Conservation (phyloP, 92 coral and sea anemone species). For the Diadumene lineata region DNA sequence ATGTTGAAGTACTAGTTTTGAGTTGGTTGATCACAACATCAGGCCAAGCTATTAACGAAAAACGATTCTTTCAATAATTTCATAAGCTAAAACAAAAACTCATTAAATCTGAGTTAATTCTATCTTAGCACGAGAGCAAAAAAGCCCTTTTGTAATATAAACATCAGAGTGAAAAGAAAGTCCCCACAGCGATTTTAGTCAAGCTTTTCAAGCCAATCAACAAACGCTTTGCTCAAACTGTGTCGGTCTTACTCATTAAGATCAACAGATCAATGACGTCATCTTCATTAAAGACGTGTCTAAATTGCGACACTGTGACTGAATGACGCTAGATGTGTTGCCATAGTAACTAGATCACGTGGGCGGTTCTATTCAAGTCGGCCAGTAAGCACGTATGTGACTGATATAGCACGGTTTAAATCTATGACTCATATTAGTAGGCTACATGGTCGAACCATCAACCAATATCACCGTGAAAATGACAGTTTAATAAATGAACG, state of each 20-base stretch:
- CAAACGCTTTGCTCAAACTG: not conserved
- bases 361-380: slow-evolving; percentile 4
- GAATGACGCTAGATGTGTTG: slow-evolving; percentile 1
- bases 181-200: not conserved
- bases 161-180: not conserved
- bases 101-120: slow-evolving; percentile 10
- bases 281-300: slow-evolving; percentile 17
- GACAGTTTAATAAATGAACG: slow-evolving; percentile 19
- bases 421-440: not conserved
- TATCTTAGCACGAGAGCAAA: not conserved
- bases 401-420: not conserved
- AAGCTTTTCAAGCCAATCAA: not conserved
- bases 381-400: slow-evolving; percentile 4
- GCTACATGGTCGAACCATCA: not conserved
- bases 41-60: not conserved
- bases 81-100: not conserved
- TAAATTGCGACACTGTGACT: not conserved
- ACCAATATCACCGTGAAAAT: slow-evolving; percentile 2
- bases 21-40: not conserved
- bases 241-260: slow-evolving; percentile 11
- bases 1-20: not conserved
- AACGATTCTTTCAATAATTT: not conserved
- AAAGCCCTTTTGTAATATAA: slow-evolving; percentile 3
- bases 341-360: slow-evolving; percentile 33
- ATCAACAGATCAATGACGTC: slow-evolving; percentile 20